Evolutionary conservation across 2,797 vertebrate genomes (phyloP).

Genomic region (Parotocinclus haroldoi): DNA sequence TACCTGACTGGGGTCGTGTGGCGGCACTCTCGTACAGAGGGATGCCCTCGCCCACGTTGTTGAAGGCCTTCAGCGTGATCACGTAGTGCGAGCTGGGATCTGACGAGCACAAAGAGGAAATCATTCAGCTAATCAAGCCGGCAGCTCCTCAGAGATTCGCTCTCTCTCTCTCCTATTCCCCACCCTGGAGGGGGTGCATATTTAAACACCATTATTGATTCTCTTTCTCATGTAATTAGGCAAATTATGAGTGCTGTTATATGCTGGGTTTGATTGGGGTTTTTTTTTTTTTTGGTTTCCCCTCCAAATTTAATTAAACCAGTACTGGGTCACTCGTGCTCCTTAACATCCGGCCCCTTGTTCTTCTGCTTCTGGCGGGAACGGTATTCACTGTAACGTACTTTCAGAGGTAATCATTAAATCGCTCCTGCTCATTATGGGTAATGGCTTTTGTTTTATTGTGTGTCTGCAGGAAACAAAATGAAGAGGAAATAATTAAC

Average conservation of each 20-base stretch:
- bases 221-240: constrained; percentile 53
- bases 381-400: constrained; percentile 6
- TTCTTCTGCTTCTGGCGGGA: neutral
- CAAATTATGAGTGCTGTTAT: constrained; percentile 59
- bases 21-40: constrained; percentile 95
- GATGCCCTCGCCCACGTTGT: constrained; percentile 94
- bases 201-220: constrained; percentile 58
- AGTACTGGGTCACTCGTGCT: constrained; percentile 7
- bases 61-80: constrained; percentile 94
- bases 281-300: constrained; percentile 16
- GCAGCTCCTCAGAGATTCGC: constrained; percentile 53
- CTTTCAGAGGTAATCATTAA: constrained; percentile 19
- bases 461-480: neutral
- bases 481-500: neutral
- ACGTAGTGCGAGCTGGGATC: constrained; percentile 97
- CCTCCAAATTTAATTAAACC: constrained; percentile 45
- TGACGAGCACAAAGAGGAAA: constrained; percentile 58
- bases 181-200: constrained; percentile 54
- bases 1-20: constrained; percentile 89
- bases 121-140: constrained; percentile 59
- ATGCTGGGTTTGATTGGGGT: constrained; percentile 43
- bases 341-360: constrained; percentile 3
- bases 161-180: constrained; percentile 53
- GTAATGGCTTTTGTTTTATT: too few species aligned
- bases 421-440: too few species aligned